A percentile compares a stretch with the other conserved stretches of the same genome.
Evolutionary conservation across 1,140 invertebrate genomes (phyloP).

Genomic region (Drosophila burlai): DNA sequence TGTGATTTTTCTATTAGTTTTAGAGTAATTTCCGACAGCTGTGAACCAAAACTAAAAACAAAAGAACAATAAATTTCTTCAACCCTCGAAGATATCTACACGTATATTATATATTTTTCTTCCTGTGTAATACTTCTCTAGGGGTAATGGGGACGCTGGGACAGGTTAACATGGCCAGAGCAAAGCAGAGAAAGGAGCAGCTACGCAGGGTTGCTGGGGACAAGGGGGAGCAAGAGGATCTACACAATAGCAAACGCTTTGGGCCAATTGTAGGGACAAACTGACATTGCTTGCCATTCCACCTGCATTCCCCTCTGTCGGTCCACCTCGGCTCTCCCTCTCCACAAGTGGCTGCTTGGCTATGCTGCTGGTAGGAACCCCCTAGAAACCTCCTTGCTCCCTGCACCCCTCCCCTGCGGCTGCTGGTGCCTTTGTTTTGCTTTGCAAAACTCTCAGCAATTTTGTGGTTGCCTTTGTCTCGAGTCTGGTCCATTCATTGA

Average conservation of each 20-base stretch:
- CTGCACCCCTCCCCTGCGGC: not conserved
- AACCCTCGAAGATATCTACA: not conserved
- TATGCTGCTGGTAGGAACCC: conserved; percentile 39
- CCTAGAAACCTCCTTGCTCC: not conserved
- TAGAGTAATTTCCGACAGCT: no score
- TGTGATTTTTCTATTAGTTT: no score
- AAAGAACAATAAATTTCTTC: no score
- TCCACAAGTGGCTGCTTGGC: conserved; percentile 39
- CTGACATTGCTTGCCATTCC: conserved; percentile 41
- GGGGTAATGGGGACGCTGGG: not conserved
- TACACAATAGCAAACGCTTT: conserved; percentile 56
- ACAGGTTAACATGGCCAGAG: conserved; percentile 17
- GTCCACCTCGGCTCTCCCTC: not conserved
- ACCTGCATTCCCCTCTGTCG: conserved; percentile 30
- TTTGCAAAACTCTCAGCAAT: conserved; percentile 48
- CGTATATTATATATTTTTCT: not conserved
- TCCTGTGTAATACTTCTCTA: not conserved
- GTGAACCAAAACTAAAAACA: no score
- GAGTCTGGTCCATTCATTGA: conserved; percentile 43
- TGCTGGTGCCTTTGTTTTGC: conserved; percentile 48
- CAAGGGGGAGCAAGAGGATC: conserved; percentile 2
- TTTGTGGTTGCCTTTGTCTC: conserved; percentile 53
- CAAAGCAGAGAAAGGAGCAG: conserved; percentile 14
- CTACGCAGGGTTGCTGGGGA: not conserved
- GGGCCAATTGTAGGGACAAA: conserved; percentile 55